Evolutionary conservation across 37 sponge, comb jelly and placozoan genomes (phyloP).

Genomic region (Agelas oroides): DNA sequence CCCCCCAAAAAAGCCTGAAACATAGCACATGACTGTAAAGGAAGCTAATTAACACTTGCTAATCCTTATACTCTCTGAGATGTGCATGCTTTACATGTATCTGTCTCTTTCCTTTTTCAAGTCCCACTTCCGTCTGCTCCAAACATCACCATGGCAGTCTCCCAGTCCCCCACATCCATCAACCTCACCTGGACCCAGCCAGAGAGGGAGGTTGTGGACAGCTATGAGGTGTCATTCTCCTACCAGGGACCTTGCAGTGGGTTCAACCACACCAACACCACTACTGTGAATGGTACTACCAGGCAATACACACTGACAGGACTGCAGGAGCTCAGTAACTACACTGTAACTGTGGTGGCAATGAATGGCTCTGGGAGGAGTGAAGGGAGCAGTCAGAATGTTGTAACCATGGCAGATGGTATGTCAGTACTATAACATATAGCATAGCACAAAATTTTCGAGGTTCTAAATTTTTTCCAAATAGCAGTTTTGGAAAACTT

Average conservation of each 20-base stretch:
- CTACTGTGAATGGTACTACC: background rate
- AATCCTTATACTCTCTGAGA: no score
- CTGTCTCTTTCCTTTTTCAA: no score
- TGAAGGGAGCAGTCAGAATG: background rate
- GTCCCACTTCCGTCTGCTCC: slow-evolving; percentile 18
- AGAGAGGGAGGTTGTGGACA: slow-evolving; percentile 30
- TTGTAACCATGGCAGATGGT: no score
- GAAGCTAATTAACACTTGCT: no score
- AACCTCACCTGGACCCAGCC: slow-evolving; percentile 30
- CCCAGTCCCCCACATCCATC: slow-evolving; percentile 41
- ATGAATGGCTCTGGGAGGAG: slow-evolving; percentile 34
- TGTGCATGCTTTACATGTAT: no score
- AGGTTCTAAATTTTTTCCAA: no score
- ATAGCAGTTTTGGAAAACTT: no score
- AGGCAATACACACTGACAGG: slow-evolving; percentile 27
- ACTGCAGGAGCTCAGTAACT: slow-evolving; percentile 47
- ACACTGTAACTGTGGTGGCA: slow-evolving; percentile 33
- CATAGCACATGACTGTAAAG: no score
- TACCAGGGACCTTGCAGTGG: slow-evolving; percentile 7
- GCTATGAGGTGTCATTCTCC: slow-evolving; percentile 31
- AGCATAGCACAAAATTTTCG: no score
- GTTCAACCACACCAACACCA: background rate
- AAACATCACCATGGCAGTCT: background rate
- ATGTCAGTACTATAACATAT: no score
- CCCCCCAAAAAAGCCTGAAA: no score